A percentile compares a stretch with the other conserved stretches of the same genome.
These are phyloP conservation scores for Drosophila pallidifrons DNA, from an alignment of 1,140 invertebrate species.

Conservation along the genomic window DNA sequence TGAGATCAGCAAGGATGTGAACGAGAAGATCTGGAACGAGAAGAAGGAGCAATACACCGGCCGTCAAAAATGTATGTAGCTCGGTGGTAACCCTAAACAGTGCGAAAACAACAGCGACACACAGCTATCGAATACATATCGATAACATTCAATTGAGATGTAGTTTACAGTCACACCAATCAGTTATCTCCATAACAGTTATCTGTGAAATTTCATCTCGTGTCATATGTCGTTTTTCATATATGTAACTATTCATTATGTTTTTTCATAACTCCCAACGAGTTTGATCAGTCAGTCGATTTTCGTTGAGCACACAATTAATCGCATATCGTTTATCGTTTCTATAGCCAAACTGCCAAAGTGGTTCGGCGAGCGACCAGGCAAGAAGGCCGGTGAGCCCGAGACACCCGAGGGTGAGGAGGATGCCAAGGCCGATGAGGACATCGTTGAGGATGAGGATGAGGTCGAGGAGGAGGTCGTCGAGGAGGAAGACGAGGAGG, in stretches of 20 bases:
- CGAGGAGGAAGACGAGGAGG: slow-evolving; percentile 90
- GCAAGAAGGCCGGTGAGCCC: slow-evolving; percentile 94
- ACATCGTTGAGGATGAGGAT: slow-evolving; percentile 90
- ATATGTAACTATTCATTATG: slow-evolving; percentile 7
- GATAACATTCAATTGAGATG: not conserved
- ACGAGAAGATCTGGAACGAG: slow-evolving; percentile 94
- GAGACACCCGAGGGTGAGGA: slow-evolving; percentile 95
- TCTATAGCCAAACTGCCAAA: slow-evolving; percentile 93
- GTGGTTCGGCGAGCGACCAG: slow-evolving; percentile 97
- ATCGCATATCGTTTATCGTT: not conserved
- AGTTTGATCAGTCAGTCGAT: not conserved
- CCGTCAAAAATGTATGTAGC: slow-evolving; percentile 94
- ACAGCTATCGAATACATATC: slow-evolving; percentile 2
- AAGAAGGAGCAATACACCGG: slow-evolving; percentile 93
- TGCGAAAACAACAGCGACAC: slow-evolving; percentile 47
- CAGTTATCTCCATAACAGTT: slow-evolving; percentile 50
- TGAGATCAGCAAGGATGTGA: slow-evolving; percentile 91
- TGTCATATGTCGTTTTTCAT: slow-evolving; percentile 51
- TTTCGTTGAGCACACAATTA: not conserved
- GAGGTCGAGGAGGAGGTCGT: slow-evolving; percentile 90
- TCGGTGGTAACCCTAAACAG: slow-evolving; percentile 7
- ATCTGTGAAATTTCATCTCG: slow-evolving; percentile 30
- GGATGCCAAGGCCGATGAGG: slow-evolving; percentile 91
- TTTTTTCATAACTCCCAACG: not conserved
- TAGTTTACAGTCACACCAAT: slow-evolving; percentile 26